Base-by-base conservation (phyloP, 2,797 vertebrate genomes). In the Garrulus glandarius region DNA sequence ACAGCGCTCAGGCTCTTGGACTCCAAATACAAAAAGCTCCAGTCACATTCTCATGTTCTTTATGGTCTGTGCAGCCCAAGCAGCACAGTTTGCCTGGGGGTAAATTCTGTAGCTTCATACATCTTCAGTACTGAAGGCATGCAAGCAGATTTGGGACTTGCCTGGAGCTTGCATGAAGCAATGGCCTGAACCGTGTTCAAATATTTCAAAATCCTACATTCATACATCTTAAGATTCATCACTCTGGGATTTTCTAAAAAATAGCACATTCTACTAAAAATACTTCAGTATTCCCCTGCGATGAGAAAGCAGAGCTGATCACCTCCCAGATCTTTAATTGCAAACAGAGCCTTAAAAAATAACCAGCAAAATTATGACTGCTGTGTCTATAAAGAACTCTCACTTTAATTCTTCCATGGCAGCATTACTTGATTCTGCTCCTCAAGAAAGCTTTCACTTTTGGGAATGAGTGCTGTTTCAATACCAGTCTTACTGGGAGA, bases 1-100 rank as follows among this genome's bases (percentile, higher is more conserved):
- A 14, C 21, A 43, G 32, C 41, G 39, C 76, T 83, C 43, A 81
- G 57, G 69, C 61, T 89, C 90, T 55, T 55, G 76, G 75, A 69
- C 60, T 75, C 57, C 14, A 68, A 68, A 61, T 0, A 83, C 53
- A 68, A 43, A 95, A 82, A 82, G 71, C 79, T 91, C 50, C 87
- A 78, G 81, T 30, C 82, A 92, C 89, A 77, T 80, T 94, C 91
- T 96, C 93, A 19, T 65, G 57, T 92, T 96, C 89, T 91, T 91
- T 91, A 94, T 44, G 87, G 82, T 21, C 64, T 92, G 84, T 75
- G 84, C 87, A 75, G 91, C 59, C 55, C 36, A 37, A 76, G 60
- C 84, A 82, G n/a, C 1, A 9, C 47, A 76, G n/a, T 65, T 83
- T 94, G 82, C 68, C 78, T 56, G 60, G 19, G 75, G 84, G 83